Percentiles rank a stretch among this genome's conserved stretches.
These are phyloP conservation scores for Sminthurinus signatus DNA, from an alignment of 1,140 invertebrate species.

Conservation along the genomic window DNA sequence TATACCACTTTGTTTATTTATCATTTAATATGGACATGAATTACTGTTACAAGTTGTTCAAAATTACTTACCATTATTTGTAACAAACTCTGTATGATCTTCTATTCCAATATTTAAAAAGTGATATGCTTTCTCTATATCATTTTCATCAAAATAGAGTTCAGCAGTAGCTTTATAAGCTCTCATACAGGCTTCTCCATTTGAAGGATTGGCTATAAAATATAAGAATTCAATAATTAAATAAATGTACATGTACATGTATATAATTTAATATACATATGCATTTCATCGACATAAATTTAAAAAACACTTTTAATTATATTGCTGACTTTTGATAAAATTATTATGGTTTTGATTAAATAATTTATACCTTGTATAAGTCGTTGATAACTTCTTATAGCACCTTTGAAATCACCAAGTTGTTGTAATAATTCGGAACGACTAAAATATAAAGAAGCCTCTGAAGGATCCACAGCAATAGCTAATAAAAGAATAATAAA, in stretches of 20 bases:
- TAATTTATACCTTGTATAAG: conserved; percentile 53
- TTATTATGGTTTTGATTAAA: too few species aligned
- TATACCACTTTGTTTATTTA: too few species aligned
- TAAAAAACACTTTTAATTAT: too few species aligned
- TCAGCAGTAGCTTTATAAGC: conserved; percentile 68
- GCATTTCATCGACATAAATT: conserved; percentile 1
- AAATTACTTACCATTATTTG: neutral
- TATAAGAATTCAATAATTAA: neutral
- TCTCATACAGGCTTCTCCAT: conserved; percentile 62
- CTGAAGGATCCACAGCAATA: conserved; percentile 57
- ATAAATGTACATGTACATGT: neutral
- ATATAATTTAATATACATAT: neutral
- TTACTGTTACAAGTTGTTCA: neutral
- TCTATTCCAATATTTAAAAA: conserved; percentile 54
- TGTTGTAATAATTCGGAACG: conserved; percentile 61
- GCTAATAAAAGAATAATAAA: conserved; percentile 49
- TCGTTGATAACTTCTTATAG: conserved; percentile 64
- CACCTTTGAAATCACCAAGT: conserved; percentile 60
- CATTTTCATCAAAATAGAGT: conserved; percentile 64
- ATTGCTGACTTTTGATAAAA: too few species aligned
- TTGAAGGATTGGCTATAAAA: conserved; percentile 50
- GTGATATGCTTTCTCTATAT: conserved; percentile 64
- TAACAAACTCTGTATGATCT: conserved; percentile 15
- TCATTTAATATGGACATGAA: too few species aligned
- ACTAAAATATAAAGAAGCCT: conserved; percentile 57